Conservation (phyloP, 2,113 vertebrate genomes). For the Ariopsis seemanni region DNA sequence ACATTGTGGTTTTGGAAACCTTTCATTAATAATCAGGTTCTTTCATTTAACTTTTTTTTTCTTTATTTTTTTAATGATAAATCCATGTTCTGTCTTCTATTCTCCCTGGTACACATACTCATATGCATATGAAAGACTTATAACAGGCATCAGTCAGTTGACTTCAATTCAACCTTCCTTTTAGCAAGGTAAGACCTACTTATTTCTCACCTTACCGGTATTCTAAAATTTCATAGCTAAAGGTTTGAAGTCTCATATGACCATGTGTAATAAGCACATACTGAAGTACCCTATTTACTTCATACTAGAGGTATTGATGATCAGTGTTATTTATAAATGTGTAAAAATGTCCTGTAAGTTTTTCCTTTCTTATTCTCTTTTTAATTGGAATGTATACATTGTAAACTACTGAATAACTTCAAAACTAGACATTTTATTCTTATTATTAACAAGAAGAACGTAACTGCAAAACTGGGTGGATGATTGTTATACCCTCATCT, state of each 20-base stretch:
- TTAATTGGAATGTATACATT: background rate
- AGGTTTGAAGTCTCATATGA: background rate
- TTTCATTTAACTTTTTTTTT: background rate
- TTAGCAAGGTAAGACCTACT: background rate
- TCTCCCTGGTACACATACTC: background rate
- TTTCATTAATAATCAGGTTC: background rate
- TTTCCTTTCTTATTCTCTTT: background rate
- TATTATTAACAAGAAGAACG: background rate
- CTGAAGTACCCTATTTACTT: background rate
- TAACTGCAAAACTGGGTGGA: background rate
- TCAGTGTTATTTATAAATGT: background rate
- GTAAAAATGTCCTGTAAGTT: background rate
- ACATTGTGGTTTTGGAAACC: background rate
- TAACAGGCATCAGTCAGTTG: background rate
- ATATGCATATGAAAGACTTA: background rate
- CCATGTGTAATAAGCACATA: background rate
- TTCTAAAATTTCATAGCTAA: background rate
- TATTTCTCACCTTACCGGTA: background rate
- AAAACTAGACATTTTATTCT: background rate
- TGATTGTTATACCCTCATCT: background rate
- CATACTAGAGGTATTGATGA: background rate
- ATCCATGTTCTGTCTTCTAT: background rate
- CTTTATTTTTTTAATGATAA: background rate
- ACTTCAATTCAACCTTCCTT: slow-evolving; percentile 1
- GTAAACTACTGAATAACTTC: background rate